Percentiles rank a stretch among this genome's conserved stretches.
phyloP scores from a whole-genome alignment of 2,888 invertebrate genomes.

The Drosophila nigritarsus region DNA sequence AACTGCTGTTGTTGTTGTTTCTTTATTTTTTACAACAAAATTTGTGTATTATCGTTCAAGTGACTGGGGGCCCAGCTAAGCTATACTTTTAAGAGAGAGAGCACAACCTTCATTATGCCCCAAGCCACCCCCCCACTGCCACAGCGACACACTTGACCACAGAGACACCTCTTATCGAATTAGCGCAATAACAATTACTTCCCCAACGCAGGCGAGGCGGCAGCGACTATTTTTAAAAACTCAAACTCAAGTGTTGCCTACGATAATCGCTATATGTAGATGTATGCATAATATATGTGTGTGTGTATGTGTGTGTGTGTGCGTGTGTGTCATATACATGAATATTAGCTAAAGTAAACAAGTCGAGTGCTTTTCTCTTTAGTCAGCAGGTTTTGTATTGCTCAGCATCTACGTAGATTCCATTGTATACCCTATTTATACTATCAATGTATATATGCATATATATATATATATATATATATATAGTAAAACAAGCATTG shows the following conservation, averaged over 20 bases:
- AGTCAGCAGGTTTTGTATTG: slow-evolving; percentile 34
- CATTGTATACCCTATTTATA: slow-evolving; percentile 4
- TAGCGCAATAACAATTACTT: slow-evolving; percentile 50
- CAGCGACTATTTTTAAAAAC: slow-evolving; percentile 53
- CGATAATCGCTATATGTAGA: slow-evolving; percentile 21
- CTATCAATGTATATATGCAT: background rate
- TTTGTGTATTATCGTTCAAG: slow-evolving; percentile 30
- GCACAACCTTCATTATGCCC: slow-evolving; percentile 1
- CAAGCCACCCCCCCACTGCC: background rate
- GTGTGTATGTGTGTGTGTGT: background rate
- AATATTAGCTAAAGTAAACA: slow-evolving; percentile 31
- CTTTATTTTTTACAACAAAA: slow-evolving; percentile 46
- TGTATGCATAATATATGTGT: no score
- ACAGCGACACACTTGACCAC: slow-evolving; percentile 12
- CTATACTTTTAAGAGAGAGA: slow-evolving; percentile 6
- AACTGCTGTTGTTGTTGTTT: slow-evolving; percentile 17
- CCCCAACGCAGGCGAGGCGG: slow-evolving; percentile 10
- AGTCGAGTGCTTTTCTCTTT: slow-evolving; percentile 25
- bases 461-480: background rate
- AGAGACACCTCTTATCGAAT: slow-evolving; percentile 52
- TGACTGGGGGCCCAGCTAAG: background rate
- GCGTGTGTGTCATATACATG: slow-evolving; percentile 9
- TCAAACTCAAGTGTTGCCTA: slow-evolving; percentile 35
- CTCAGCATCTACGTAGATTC: slow-evolving; percentile 11
- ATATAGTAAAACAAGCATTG: background rate